Evolutionary conservation across 2,888 invertebrate species (phyloP).

Genomic region (Cremastobaeus sp.): DNA sequence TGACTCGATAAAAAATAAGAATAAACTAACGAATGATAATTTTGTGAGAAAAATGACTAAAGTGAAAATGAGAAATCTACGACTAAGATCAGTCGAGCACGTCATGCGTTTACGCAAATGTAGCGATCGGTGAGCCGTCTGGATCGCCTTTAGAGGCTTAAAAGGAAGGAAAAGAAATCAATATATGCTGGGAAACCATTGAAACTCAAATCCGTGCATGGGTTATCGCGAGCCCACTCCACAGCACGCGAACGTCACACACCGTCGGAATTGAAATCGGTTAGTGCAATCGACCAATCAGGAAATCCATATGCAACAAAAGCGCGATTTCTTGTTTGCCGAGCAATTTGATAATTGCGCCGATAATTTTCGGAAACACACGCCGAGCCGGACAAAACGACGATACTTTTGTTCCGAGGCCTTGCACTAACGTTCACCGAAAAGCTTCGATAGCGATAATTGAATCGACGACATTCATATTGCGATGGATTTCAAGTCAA

Average conservation of each 20-base stretch:
- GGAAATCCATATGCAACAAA: conserved; percentile 41
- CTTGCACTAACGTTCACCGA: conserved; percentile 10
- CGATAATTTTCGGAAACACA: conserved; percentile 34
- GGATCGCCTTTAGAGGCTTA: too few relatives aligned
- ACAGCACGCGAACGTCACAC: conserved; percentile 34
- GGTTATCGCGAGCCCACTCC: conserved; percentile 52
- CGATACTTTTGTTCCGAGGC: conserved; percentile 17
- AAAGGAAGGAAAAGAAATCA: conserved; percentile 40
- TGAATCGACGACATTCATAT: conserved; percentile 16
- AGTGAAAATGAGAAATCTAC: too few relatives aligned
- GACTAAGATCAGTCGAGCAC: too few relatives aligned
- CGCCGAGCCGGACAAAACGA: conserved; percentile 6
- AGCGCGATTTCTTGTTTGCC: conserved; percentile 22
- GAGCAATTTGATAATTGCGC: conserved; percentile 41
- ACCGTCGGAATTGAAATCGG: conserved; percentile 54
- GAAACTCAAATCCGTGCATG: conserved; percentile 58
- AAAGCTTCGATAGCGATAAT: conserved; percentile 20
- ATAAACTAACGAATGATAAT: too few relatives aligned
- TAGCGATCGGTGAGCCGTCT: too few relatives aligned
- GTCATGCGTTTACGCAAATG: too few relatives aligned
- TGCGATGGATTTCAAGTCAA: conserved; percentile 43
- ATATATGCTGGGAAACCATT: conserved; percentile 55
- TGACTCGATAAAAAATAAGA: too few relatives aligned
- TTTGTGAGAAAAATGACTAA: too few relatives aligned
- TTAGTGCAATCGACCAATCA: conserved; percentile 60